phyloP scores from a whole-genome alignment of 92 coral and sea anemone species.

The Pocillopora grandis region DNA sequence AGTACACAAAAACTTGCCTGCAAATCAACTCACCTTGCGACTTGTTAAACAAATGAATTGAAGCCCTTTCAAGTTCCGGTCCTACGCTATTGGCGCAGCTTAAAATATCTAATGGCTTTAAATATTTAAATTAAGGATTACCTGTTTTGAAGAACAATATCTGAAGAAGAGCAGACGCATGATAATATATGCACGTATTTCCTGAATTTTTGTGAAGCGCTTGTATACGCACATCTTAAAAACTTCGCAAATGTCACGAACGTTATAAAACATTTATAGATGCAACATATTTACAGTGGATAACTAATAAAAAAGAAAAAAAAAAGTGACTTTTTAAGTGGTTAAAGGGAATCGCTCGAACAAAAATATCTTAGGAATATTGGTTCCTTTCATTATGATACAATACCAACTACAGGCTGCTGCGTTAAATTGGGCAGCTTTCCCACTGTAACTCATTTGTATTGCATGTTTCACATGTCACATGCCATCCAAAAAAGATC shows the following conservation, averaged over 20 bases:
- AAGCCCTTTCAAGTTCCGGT: not conserved
- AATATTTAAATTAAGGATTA: constrained; percentile 44
- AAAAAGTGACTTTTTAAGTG: not conserved
- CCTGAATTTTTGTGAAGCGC: constrained; percentile 24
- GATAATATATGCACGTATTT: constrained; percentile 53
- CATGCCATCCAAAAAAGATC: too few species aligned
- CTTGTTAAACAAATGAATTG: not conserved
- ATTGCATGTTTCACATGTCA: too few species aligned
- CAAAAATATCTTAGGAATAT: too few species aligned
- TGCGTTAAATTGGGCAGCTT: too few species aligned
- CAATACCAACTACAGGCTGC: too few species aligned
- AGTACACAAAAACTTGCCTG: too few species aligned
- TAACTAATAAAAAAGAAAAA: not conserved
- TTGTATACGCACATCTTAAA: not conserved
- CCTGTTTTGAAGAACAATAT: constrained; percentile 40
- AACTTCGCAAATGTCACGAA: constrained; percentile 44
- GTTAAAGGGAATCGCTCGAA: not conserved
- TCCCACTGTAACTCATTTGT: too few species aligned
- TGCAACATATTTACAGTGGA: not conserved
- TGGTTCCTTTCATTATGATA: too few species aligned
- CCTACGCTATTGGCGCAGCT: not conserved
- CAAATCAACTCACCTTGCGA: not conserved
- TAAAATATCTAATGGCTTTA: not conserved
- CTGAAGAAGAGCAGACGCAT: constrained; percentile 29
- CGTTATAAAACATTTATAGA: constrained; percentile 43